A percentile compares a stretch with the other conserved stretches of the same genome.
phyloP scores from a whole-genome alignment of 2,797 vertebrate species.

The Dermochelys coriacea region DNA sequence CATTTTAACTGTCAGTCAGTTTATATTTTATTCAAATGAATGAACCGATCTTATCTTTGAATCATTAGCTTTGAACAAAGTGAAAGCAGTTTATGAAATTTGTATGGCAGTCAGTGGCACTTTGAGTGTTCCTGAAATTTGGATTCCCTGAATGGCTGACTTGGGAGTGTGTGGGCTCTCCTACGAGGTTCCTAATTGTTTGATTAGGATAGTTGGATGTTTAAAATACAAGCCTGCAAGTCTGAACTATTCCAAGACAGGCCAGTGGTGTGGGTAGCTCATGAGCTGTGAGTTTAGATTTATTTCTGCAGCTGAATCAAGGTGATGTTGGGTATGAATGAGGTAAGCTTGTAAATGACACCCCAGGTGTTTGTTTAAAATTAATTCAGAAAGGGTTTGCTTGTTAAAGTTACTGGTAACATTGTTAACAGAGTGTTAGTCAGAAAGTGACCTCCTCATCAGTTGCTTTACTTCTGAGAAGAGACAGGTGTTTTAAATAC shows the following conservation, averaged over 20 bases:
- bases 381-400: neutral
- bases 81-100: neutral
- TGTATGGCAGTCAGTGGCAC: neutral
- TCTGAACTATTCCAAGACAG: rapidly evolving
- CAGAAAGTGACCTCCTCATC: neutral
- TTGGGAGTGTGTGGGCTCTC: rapidly evolving
- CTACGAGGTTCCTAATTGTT: neutral
- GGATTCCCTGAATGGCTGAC: neutral
- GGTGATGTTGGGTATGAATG: neutral
- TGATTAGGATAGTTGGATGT: neutral
- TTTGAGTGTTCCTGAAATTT: neutral
- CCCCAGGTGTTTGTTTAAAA: neutral
- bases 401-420: neutral
- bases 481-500: neutral
- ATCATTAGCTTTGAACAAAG: neutral
- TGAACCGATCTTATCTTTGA: neutral
- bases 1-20: neutral
- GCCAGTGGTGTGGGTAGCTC: neutral
- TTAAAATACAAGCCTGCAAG: neutral
- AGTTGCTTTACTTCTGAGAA: neutral
- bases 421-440: neutral
- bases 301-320: neutral
- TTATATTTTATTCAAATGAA: neutral
- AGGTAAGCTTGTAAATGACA: neutral
- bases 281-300: neutral